Conservation (phyloP, 2,888 invertebrate genomes). For the Rhingia rostrata region DNA sequence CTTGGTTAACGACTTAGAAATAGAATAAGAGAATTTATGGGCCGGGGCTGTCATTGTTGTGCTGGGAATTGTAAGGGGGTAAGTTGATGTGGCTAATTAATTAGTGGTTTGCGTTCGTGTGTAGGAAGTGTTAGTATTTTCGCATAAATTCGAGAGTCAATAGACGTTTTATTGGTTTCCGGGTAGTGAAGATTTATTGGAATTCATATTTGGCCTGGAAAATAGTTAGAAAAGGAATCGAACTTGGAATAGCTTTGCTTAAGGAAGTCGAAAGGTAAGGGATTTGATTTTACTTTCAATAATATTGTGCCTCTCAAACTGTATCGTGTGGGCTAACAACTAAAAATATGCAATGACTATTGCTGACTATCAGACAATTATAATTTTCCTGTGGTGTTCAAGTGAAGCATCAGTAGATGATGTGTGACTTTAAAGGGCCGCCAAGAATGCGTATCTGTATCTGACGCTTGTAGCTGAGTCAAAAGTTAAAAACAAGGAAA, state of each 20-base stretch:
- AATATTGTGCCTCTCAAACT: not conserved
- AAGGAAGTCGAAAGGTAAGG: too few relatives aligned
- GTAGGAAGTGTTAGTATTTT: not conserved
- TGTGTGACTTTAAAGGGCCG: too few relatives aligned
- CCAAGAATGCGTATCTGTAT: too few relatives aligned
- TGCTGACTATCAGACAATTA: too few relatives aligned
- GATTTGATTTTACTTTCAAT: not conserved
- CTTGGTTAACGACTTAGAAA: constrained; percentile 31
- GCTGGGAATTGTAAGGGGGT: constrained; percentile 12
- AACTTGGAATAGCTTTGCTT: too few relatives aligned
- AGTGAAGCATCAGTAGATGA: too few relatives aligned
- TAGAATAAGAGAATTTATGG: constrained; percentile 4
- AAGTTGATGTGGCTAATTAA: constrained; percentile 47
- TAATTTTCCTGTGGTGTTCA: too few relatives aligned
- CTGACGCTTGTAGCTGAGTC: too few relatives aligned
- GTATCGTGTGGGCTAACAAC: not conserved
- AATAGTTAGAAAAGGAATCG: too few relatives aligned
- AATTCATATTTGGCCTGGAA: not conserved
- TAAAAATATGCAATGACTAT: not conserved
- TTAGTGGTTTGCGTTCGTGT: constrained; percentile 19
- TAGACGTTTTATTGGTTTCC: not conserved
- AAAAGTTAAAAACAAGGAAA: too few relatives aligned
- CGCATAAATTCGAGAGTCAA: not conserved
- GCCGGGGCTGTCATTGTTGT: not conserved
- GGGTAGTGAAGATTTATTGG: not conserved